Evolutionary conservation across 2,888 invertebrate species (phyloP).

Genomic region (Microplitis manilae): DNA sequence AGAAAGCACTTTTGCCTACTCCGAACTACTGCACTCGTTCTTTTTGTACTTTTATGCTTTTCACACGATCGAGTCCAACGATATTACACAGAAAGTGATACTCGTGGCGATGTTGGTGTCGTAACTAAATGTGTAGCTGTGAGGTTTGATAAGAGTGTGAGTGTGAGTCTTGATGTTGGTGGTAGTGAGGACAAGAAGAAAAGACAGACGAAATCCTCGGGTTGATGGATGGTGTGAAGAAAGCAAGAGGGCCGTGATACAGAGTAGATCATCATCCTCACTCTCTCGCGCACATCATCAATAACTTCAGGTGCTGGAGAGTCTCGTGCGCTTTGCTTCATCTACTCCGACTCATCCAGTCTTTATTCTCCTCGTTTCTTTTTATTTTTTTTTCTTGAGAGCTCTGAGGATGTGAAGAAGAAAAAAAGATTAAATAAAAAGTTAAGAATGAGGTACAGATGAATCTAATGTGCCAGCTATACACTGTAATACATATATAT

Average conservation of each 20-base stretch:
- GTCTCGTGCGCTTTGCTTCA: slow-evolving; percentile 36
- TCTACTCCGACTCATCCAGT: slow-evolving; percentile 28
- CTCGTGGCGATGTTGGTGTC: not conserved
- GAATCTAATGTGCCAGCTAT: slow-evolving; percentile 43
- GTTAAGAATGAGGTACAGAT: slow-evolving; percentile 15
- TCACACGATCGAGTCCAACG: slow-evolving; percentile 17
- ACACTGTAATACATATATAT: slow-evolving; percentile 32
- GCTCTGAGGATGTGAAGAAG: slow-evolving; percentile 3
- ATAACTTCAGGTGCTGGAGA: slow-evolving; percentile 47
- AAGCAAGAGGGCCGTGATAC: slow-evolving; percentile 20
- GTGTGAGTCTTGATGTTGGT: not conserved
- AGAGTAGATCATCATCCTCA: slow-evolving; percentile 21
- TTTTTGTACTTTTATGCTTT: slow-evolving; percentile 10
- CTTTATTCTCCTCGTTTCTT: slow-evolving; percentile 26
- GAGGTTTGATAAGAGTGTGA: not conserved
- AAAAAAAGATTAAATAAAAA: not conserved
- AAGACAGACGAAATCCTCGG: slow-evolving; percentile 44
- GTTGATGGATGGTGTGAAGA: slow-evolving; percentile 40
- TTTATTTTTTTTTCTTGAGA: not conserved
- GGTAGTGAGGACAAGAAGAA: slow-evolving; percentile 39
- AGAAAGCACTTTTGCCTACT: slow-evolving; percentile 23
- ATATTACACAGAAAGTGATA: slow-evolving; percentile 36
- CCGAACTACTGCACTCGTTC: slow-evolving; percentile 14
- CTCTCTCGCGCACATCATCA: slow-evolving; percentile 48
- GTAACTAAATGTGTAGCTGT: no score